A percentile compares a stretch with the other conserved stretches of the same genome.
Evolutionary conservation across 2,888 invertebrate genomes (phyloP).

Genomic region (Spisula subtruncata): DNA sequence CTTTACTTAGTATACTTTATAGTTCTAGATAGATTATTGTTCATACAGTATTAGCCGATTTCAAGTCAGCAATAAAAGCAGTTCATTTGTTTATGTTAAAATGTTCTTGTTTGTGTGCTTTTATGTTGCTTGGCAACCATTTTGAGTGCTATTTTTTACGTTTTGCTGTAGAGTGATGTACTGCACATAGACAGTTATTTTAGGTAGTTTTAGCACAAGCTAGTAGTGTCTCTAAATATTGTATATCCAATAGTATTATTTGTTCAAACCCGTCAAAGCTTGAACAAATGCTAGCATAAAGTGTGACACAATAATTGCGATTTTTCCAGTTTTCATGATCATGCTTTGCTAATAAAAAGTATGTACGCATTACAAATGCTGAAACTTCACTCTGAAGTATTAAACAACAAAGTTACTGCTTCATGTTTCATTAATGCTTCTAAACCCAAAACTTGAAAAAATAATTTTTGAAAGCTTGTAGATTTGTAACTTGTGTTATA

Average conservation of each 20-base stretch:
- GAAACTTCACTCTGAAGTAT: too few relatives aligned
- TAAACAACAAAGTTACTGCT: too few relatives aligned
- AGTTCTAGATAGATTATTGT: not conserved
- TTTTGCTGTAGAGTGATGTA: slow-evolving; percentile 15
- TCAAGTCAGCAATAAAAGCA: slow-evolving; percentile 37
- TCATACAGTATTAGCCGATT: slow-evolving; percentile 26
- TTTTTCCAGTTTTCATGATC: too few relatives aligned
- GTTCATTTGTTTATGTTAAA: slow-evolving; percentile 18
- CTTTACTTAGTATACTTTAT: not conserved
- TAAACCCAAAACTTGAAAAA: too few relatives aligned
- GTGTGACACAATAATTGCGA: too few relatives aligned
- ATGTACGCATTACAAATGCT: too few relatives aligned
- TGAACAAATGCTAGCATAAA: too few relatives aligned
- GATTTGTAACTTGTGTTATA: too few relatives aligned
- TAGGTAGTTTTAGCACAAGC: not conserved
- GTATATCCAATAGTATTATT: not conserved
- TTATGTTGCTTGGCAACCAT: slow-evolving; percentile 23
- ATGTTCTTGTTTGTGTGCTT: slow-evolving; percentile 17
- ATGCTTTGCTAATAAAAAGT: too few relatives aligned
- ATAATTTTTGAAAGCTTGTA: too few relatives aligned
- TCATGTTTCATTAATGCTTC: too few relatives aligned
- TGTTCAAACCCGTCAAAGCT: too few relatives aligned
- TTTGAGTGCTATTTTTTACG: slow-evolving; percentile 34
- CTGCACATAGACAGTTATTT: not conserved
- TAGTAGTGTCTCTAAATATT: not conserved